These are phyloP conservation scores for Listronotus oregonensis DNA, from an alignment of 1,140 invertebrate species.

Conservation along the genomic window DNA sequence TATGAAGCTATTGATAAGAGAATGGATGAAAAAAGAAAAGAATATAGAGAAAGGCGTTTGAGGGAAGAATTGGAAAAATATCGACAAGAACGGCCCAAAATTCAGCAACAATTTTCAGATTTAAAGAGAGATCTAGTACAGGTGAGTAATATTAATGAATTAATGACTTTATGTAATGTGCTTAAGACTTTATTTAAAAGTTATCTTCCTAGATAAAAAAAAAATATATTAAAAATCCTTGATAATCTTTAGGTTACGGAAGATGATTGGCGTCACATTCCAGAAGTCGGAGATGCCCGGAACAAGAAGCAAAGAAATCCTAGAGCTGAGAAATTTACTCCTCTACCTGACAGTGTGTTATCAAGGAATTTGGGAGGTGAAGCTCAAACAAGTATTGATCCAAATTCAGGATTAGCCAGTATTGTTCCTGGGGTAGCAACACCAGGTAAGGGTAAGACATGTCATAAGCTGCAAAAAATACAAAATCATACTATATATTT, in stretches of 20 bases:
- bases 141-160: slow-evolving; percentile 60
- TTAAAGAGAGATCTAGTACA: slow-evolving; percentile 88
- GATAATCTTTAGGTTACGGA: slow-evolving; percentile 57
- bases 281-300: slow-evolving; percentile 98
- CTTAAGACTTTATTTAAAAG: too few species aligned
- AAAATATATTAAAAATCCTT: too few species aligned
- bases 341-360: slow-evolving; percentile 95
- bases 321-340: slow-evolving; percentile 94
- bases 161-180: slow-evolving; percentile 49
- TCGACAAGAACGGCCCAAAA: slow-evolving; percentile 98
- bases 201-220: too few species aligned
- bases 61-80: slow-evolving; percentile 94
- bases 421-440: slow-evolving; percentile 81
- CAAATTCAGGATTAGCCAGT: slow-evolving; percentile 80
- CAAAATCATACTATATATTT: too few species aligned
- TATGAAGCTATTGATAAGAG: slow-evolving; percentile 98
- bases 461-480: background rate
- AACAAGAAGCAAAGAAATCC: slow-evolving; percentile 97
- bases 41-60: slow-evolving; percentile 84
- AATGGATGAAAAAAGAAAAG: slow-evolving; percentile 99
- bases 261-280: slow-evolving; percentile 95
- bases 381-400: slow-evolving; percentile 80
- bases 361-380: slow-evolving; percentile 88
- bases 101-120: slow-evolving; percentile 99
- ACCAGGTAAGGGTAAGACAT: slow-evolving; percentile 63